Evolutionary conservation across 2,888 invertebrate species (phyloP).

Genomic region (Megastigmus dorsalis): DNA sequence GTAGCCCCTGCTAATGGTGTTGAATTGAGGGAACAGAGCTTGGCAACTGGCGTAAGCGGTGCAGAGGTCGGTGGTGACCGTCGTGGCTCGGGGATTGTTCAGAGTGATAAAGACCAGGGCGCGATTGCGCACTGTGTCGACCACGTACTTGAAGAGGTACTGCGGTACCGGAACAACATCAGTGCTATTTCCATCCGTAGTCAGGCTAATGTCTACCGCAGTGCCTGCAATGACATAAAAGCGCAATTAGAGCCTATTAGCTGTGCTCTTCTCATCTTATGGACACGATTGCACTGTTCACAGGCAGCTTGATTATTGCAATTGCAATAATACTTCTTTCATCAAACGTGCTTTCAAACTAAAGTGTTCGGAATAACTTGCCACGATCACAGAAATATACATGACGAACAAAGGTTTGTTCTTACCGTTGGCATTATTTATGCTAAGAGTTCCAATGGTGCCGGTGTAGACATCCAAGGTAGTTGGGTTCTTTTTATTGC

Average conservation of each 20-base stretch:
- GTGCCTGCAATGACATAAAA: too few relatives aligned
- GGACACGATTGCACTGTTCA: too few relatives aligned
- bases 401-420: too few relatives aligned
- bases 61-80: slow-evolving; percentile 22
- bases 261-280: too few relatives aligned
- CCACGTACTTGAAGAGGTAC: slow-evolving; percentile 78
- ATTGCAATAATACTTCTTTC: too few relatives aligned
- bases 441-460: not conserved
- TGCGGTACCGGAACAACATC: slow-evolving; percentile 76
- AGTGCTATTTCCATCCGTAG: slow-evolving; percentile 1
- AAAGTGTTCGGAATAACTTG: too few relatives aligned
- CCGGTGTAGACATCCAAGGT: slow-evolving; percentile 48
- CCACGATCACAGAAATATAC: too few relatives aligned
- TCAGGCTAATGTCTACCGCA: too few relatives aligned
- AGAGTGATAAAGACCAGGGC: slow-evolving; percentile 79
- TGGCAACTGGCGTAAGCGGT: not conserved
- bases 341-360: too few relatives aligned
- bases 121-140: slow-evolving; percentile 75
- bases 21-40: slow-evolving; percentile 49
- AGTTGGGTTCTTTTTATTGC: slow-evolving; percentile 31
- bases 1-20: slow-evolving; percentile 61
- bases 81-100: slow-evolving; percentile 77
- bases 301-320: too few relatives aligned
- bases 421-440: not conserved
- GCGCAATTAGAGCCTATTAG: too few relatives aligned